Conservation (phyloP, 1,140 invertebrate genomes). For the Listronotus oregonensis region DNA sequence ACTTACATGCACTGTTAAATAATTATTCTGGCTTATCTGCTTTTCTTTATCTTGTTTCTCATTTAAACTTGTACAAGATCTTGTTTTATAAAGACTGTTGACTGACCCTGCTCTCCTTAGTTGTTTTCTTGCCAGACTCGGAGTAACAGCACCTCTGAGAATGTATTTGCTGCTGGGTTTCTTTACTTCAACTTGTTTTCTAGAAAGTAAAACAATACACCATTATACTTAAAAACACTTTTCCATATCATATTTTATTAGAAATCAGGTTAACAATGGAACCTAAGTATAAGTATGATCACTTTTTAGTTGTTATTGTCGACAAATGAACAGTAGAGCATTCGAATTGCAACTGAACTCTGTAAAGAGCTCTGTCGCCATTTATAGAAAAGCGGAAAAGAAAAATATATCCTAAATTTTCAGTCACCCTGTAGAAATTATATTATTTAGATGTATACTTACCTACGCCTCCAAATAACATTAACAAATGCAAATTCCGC, state of each 20-base stretch:
- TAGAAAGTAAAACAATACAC: conserved; percentile 53
- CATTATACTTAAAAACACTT: no score
- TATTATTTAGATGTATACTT: no score
- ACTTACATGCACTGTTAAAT: conserved; percentile 74
- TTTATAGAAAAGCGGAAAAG: no score
- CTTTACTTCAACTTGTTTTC: conserved; percentile 79
- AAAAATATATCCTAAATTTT: no score
- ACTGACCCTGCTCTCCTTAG: conserved; percentile 63
- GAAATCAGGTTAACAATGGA: no score
- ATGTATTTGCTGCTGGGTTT: conserved; percentile 85
- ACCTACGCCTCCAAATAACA: conserved; percentile 84
- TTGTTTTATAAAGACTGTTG: conserved; percentile 67
- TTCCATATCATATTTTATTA: no score
- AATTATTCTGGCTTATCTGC: conserved; percentile 64
- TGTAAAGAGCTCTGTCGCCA: no score
- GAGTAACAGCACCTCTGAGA: conserved; percentile 79
- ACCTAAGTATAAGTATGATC: no score
- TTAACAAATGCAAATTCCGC: conserved; percentile 91
- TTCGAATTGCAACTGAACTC: no score
- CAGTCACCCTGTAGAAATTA: no score
- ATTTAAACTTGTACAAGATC: conserved; percentile 72
- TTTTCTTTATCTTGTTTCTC: conserved; percentile 60
- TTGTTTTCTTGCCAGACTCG: conserved; percentile 71
- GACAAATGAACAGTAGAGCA: no score
- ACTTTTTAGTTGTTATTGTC: no score